Percentiles rank a stretch among this genome's conserved stretches.
Evolutionary conservation across 1,140 invertebrate species (phyloP).

Genomic region (Drosophila kikkawai): DNA sequence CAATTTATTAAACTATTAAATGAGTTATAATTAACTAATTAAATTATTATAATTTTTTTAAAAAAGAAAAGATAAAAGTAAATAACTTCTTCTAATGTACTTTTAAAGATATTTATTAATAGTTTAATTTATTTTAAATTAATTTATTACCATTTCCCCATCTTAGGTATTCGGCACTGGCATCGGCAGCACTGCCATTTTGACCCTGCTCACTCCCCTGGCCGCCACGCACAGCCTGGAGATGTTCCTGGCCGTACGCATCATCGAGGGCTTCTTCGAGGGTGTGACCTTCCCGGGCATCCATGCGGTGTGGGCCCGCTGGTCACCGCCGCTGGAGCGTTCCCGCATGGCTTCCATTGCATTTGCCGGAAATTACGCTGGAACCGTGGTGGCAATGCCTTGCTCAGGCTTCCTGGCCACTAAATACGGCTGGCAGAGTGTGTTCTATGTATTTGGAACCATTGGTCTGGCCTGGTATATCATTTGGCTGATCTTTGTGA

Average conservation of each 20-base stretch:
- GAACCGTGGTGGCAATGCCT: slow-evolving; percentile 93
- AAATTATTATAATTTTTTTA: neutral
- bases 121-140: neutral
- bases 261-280: slow-evolving; percentile 96
- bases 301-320: slow-evolving; percentile 94
- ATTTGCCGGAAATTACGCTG: slow-evolving; percentile 93
- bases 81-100: too few species aligned
- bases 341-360: slow-evolving; percentile 91
- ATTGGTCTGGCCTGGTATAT: slow-evolving; percentile 90
- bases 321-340: slow-evolving; percentile 94
- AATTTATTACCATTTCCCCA: too few species aligned
- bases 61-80: neutral
- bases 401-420: slow-evolving; percentile 90
- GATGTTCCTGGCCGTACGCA: slow-evolving; percentile 90
- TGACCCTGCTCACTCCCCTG: slow-evolving; percentile 93
- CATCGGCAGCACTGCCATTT: slow-evolving; percentile 91
- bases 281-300: slow-evolving; percentile 96
- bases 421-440: slow-evolving; percentile 92
- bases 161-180: slow-evolving; percentile 90
- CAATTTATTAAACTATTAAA: neutral
- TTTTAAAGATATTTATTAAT: neutral
- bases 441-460: slow-evolving; percentile 95
- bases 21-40: neutral
- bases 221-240: slow-evolving; percentile 90
- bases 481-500: slow-evolving; percentile 90